A percentile compares a stretch with the other conserved stretches of the same genome.
phyloP scores from a whole-genome alignment of 2,113 vertebrate genomes.

The Hydrolagus affinis region DNA sequence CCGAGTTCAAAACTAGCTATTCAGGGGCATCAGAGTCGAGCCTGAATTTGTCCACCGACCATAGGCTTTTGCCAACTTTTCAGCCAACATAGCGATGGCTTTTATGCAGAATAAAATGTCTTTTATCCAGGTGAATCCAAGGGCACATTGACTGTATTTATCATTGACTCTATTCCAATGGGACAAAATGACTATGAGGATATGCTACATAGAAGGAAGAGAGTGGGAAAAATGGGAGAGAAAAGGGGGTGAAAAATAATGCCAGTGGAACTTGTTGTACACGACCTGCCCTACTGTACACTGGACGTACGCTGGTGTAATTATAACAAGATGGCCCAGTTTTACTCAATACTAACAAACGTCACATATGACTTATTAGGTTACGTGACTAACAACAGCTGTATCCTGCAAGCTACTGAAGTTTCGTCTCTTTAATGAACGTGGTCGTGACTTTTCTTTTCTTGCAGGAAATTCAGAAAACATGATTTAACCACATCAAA shows the following conservation, averaged over 20 bases:
- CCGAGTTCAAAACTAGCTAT: too few species aligned
- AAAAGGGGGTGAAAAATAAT: too few species aligned
- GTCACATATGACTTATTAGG: neutral
- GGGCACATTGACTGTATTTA: too few species aligned
- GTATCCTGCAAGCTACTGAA: slow-evolving; percentile 16
- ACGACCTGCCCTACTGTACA: neutral
- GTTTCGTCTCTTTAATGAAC: slow-evolving; percentile 1
- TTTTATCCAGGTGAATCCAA: too few species aligned
- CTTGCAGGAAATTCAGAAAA: slow-evolving; percentile 20
- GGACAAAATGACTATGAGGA: neutral
- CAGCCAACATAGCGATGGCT: too few species aligned
- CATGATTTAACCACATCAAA: slow-evolving; percentile 10
- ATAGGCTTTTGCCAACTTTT: too few species aligned
- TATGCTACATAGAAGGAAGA: neutral
- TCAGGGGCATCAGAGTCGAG: too few species aligned
- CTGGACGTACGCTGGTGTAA: too few species aligned
- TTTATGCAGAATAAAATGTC: too few species aligned
- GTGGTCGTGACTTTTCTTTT: neutral
- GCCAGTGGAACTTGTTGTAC: neutral
- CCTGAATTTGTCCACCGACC: too few species aligned
- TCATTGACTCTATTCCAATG: too few species aligned
- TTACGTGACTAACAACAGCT: neutral
- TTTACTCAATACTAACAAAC: slow-evolving; percentile 14
- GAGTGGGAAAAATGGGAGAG: neutral
- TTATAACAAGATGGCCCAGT: neutral